Percentiles rank a stretch among this genome's conserved stretches.
These are phyloP conservation scores for Acanthiza pusilla DNA, from an alignment of 2,797 vertebrate species.

Conservation along the genomic window DNA sequence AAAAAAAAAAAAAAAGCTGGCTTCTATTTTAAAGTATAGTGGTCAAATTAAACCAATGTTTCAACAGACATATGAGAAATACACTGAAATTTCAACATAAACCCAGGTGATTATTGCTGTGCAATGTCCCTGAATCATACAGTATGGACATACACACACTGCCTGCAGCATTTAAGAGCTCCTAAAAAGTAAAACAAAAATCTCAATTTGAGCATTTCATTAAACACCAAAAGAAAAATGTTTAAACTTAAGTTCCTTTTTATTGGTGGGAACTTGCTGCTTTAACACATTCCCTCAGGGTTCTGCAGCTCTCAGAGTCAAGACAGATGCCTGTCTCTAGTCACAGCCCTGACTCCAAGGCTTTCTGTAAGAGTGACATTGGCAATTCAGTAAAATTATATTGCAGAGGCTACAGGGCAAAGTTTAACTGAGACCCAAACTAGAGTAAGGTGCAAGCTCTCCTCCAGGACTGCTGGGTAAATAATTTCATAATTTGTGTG, in stretches of 20 bases:
- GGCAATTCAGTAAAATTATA: neutral
- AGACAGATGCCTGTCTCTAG: neutral
- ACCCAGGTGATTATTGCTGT: neutral
- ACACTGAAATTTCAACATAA: neutral
- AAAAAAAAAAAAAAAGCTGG: neutral
- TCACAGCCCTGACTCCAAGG: neutral
- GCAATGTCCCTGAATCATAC: neutral
- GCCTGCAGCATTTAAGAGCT: neutral
- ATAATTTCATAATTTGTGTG: neutral
- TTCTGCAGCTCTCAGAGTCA: neutral
- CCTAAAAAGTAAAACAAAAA: neutral
- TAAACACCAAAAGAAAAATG: neutral
- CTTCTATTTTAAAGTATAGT: neutral
- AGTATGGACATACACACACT: neutral
- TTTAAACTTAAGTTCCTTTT: neutral
- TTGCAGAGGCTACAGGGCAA: accelerated
- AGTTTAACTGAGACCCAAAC: neutral
- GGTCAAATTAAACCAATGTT: neutral
- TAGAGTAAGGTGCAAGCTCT: neutral
- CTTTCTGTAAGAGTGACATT: neutral
- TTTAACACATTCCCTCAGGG: neutral
- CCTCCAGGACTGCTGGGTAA: neutral
- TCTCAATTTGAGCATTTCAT: neutral
- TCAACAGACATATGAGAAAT: neutral
- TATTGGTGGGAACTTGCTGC: neutral